Base-by-base conservation (phyloP, 2,888 invertebrate genomes). In the Lutraria lutraria region DNA sequence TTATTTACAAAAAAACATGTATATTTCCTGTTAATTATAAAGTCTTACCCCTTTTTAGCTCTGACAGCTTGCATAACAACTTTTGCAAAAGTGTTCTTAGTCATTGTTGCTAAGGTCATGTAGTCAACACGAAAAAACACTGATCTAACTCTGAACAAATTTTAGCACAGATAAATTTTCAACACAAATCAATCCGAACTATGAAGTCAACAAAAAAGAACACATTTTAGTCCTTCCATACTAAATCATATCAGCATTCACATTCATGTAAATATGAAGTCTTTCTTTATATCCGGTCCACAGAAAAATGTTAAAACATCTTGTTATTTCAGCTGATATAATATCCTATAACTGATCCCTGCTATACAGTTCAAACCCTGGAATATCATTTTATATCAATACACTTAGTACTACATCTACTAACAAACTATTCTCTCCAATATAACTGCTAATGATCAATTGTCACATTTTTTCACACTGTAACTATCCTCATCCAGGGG, bases 61-160 rank as follows among this genome's bases (percentile, higher is more conserved):
- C 88, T 92, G n/a, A 93, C 83, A 54, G 92, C 93, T 60, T 93
- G 91, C 88, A 92, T 88, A 21, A 93, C 93, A 72, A 93, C 89
- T 52, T 89, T 87, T 68, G 91, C 91, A 88, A 93, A 93, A n/a
- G 93, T 91, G 91, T 92, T 93, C 68, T 84, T 93, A 29, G 88
- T 89, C 90, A 89, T 90, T 21, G 10, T 82, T 31, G 13, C 43
- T 68, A 21, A 53, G 43, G 21, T 81, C n/a, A 81, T 34, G 15
- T 53, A 52, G 52, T 53, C 83, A 34, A 63, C 16, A 21, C 0
- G 19, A n/a, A 60, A 60, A 63, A 31, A 31, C 29, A 19, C 2
- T 83, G 34, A 29, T 68, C 63, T 1, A 63, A 63, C 21, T 83
- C 63, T 31, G 0, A 60, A 31, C 31, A 63, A 63, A 83, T 63